Conservation (phyloP, 2,113 vertebrate species). For the Platichthys stellatus region DNA sequence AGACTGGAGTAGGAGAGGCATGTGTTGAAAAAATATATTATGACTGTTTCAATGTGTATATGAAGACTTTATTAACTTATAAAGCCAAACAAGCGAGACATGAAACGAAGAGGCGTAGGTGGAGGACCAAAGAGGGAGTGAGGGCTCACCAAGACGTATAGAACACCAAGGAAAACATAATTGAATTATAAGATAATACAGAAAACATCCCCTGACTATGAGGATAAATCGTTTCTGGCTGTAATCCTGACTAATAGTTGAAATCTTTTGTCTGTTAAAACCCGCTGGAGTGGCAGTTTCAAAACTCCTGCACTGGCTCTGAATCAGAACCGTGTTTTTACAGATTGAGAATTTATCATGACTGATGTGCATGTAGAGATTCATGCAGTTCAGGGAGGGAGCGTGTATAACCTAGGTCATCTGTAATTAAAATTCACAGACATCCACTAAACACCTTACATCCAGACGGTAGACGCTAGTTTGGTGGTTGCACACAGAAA, state of each 20-base stretch:
- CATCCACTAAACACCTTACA: not conserved
- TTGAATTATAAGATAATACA: slow-evolving; percentile 18
- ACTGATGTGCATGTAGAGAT: not conserved
- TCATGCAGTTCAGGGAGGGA: not conserved
- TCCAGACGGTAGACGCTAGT: not conserved
- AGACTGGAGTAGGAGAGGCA: slow-evolving; percentile 21
- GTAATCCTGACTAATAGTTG: not conserved
- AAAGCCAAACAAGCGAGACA: slow-evolving; percentile 30
- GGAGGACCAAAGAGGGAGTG: not conserved
- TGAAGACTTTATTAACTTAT: slow-evolving; percentile 26
- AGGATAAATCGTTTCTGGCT: not conserved
- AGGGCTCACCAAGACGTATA: slow-evolving; percentile 23
- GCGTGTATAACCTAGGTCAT: not conserved
- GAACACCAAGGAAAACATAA: slow-evolving; percentile 6
- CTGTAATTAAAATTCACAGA: not conserved
- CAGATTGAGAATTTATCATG: not conserved
- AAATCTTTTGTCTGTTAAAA: not conserved
- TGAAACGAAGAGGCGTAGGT: slow-evolving; percentile 15
- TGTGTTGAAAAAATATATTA: slow-evolving; percentile 33
- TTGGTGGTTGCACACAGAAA: too few relatives aligned
- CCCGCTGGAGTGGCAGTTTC: slow-evolving; percentile 6
- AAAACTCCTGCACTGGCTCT: slow-evolving; percentile 3
- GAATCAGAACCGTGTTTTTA: not conserved
- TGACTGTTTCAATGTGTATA: slow-evolving; percentile 22
- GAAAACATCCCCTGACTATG: not conserved